These are phyloP conservation scores for Lithodes maja DNA, from an alignment of 2,888 invertebrate genomes.

Conservation along the genomic window DNA sequence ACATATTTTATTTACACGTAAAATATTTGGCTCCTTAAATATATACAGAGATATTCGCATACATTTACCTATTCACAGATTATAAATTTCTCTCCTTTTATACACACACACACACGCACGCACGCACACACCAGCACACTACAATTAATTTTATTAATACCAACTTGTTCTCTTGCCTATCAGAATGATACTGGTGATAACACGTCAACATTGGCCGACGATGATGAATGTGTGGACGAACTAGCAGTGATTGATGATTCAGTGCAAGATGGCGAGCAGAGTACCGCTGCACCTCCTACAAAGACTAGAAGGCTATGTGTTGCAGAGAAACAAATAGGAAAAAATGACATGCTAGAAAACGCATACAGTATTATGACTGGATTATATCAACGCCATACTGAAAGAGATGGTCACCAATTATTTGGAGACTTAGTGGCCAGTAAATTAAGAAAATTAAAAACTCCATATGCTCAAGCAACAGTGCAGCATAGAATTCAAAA, in stretches of 20 bases:
- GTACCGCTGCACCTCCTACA: slow-evolving; percentile 33
- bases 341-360: slow-evolving; percentile 27
- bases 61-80: not conserved
- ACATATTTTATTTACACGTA: no score
- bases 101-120: not conserved
- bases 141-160: no score
- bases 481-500: slow-evolving; percentile 6
- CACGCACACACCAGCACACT: no score
- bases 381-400: slow-evolving; percentile 14
- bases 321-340: not conserved
- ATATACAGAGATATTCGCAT: slow-evolving; percentile 7
- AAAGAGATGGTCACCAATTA: slow-evolving; percentile 18
- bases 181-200: not conserved
- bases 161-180: no score
- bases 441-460: slow-evolving; percentile 33
- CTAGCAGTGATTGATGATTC: slow-evolving; percentile 42
- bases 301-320: slow-evolving; percentile 6
- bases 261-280: slow-evolving; percentile 36
- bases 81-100: not conserved
- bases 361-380: slow-evolving; percentile 23
- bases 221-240: slow-evolving; percentile 37
- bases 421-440: slow-evolving; percentile 19
- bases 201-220: slow-evolving; percentile 32
- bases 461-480: slow-evolving; percentile 35
- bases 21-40: not conserved